Evolutionary conservation across 2,113 vertebrate genomes (phyloP).

Genomic region (Leucosticte australis): DNA sequence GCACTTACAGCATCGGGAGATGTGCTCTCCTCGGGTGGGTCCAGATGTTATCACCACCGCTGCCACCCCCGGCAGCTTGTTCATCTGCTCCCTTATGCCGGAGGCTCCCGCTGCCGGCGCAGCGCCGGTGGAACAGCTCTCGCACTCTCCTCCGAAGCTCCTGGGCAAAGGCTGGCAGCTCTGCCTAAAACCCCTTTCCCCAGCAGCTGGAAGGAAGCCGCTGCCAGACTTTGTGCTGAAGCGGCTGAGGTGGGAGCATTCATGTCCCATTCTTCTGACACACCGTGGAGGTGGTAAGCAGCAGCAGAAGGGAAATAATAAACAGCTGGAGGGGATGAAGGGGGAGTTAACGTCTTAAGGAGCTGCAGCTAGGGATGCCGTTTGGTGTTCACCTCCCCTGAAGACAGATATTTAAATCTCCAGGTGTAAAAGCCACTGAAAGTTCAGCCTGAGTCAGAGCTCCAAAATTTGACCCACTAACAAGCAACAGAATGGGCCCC

Average conservation of each 20-base stretch:
- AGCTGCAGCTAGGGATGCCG: constrained; percentile 6
- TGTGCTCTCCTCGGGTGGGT: constrained; percentile 20
- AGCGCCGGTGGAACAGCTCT: neutral
- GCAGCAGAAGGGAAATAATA: neutral
- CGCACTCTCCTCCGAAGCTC: constrained; percentile 3
- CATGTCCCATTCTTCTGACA: constrained; percentile 34
- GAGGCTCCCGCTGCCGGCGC: constrained; percentile 35
- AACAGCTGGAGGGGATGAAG: constrained; percentile 47
- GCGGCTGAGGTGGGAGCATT: neutral
- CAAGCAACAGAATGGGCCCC: neutral
- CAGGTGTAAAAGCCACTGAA: constrained; percentile 56
- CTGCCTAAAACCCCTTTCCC: neutral
- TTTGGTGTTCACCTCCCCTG: constrained; percentile 27
- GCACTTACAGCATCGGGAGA: constrained; percentile 24
- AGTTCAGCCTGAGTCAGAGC: constrained; percentile 50
- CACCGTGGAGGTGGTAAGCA: constrained; percentile 21
- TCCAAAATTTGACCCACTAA: neutral
- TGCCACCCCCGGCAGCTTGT: constrained; percentile 6
- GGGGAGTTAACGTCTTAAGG: neutral
- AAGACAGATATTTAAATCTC: constrained; percentile 55
- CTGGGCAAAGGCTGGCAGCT: constrained; percentile 41
- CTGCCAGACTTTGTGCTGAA: constrained; percentile 6
- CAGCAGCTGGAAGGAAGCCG: neutral
- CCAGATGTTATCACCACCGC: constrained; percentile 49
- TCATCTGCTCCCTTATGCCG: constrained; percentile 32